Base-by-base conservation (phyloP, 2,888 invertebrate genomes). In the Pyrgus malvae region DNA sequence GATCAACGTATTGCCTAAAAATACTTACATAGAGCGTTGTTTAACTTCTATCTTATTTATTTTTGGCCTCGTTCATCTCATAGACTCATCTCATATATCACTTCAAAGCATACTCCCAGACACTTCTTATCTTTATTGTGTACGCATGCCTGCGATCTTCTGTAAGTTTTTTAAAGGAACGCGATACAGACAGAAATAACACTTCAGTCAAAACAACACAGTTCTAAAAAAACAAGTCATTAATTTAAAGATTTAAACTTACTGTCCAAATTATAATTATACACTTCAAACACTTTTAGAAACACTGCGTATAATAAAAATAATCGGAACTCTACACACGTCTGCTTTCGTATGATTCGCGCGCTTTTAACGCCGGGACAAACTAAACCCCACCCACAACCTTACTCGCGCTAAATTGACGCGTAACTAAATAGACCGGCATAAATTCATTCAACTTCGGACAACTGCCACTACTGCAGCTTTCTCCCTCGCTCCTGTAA, bases 401-500 rank as follows among this genome's bases (percentile, higher is more conserved):
- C 83, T 74, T 76, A 73, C 89, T 77, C 87, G 84, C 87, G 87
- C 81, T 83, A 86, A 88, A 85, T 87, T 86, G 84, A 84, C 87
- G 87, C 86, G 79, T 78, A 75, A 90, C 89, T 89, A 87, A 88
- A 88, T 88, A 83, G 85, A 84, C 83, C 85, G 83, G 76, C 86
- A 85, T 86, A 86, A 86, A 89, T 85, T 90, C 89, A 90, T 89
- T 89, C 89, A 88, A 88, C 88, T 87, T 77, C 80, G 80, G 79
- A 76, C 74, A 75, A 72, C 67, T 61, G 41, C 53, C 38, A 49
- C 74, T 75, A 72, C 67, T 61, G 41, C 53, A 40, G 50, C 72
- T 57, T 56, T 82, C 82, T 63, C 69, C 66, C 60, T 84, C 73
- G 12, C 56, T 59, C 75, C 37, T 27, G 38, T 5, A 41, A 29